Evolutionary conservation across 37 sponge, comb jelly and placozoan genomes (phyloP), one percentile per base, ranked within the genome.

Genomic region (Geodia barretti): DNA sequence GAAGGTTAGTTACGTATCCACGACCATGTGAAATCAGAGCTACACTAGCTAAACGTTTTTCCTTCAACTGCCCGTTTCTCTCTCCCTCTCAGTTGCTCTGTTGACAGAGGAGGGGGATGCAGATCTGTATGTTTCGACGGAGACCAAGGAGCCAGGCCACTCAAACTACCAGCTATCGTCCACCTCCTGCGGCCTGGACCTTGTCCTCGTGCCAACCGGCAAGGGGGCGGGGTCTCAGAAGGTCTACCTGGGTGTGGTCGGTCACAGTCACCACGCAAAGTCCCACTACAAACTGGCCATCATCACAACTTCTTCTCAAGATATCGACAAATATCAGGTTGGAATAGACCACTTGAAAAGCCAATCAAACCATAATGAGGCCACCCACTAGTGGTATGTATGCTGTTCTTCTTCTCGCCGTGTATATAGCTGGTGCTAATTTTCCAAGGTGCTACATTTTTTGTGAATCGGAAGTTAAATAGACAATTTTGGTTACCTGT

Each of bases 61-160:
- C n/a, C n/a, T n/a, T n/a, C n/a, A n/a, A n/a, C n/a, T n/a, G n/a
- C n/a, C n/a, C n/a, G n/a, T n/a, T n/a, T n/a, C n/a, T n/a, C n/a
- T n/a, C n/a, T n/a, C n/a, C n/a, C n/a, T n/a, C n/a, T n/a, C 54
- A 47, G 54, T 47, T 7, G 54, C 54, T 14, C 14, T 47, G 54
- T 7, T 47, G 14, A 47, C 54, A 47, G 11, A 47, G 54, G 79
- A 78, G 37, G 79, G 79, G 8, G 79, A 78, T 78, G 79, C 79
- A 23, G 79, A 78, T 36, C 31, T 78, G 2, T 78, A 64, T 37
- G 79, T 39, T 4, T n/a, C 60, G 4, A 14, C 23, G 30, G 21
- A 21, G n/a, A 38, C 29, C 17, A 70, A 30, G 11, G 8, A 9
- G 24, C 71, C 72, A 70, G 39, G 24, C 71, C 72, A 70, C 1